These are phyloP conservation scores for Scyliorhinus canicula DNA, from an alignment of 2,797 vertebrate genomes.

Conservation along the genomic window DNA sequence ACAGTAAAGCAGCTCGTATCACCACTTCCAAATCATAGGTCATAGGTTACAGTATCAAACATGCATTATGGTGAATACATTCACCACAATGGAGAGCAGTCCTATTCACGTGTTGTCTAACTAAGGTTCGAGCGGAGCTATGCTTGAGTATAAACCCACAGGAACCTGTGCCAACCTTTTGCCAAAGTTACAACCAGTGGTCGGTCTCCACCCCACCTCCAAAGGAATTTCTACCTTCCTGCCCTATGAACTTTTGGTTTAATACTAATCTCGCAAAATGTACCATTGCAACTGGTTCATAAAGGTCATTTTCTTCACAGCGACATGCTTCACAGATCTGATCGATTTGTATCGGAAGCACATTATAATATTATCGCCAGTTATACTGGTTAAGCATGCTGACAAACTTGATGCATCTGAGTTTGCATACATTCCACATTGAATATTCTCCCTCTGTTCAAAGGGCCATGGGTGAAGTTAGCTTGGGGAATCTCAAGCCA, in stretches of 20 bases:
- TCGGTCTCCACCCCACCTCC: not conserved
- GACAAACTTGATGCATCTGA: not conserved
- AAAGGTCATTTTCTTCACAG: not conserved
- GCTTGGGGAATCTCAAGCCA: not conserved
- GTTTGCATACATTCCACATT: not conserved
- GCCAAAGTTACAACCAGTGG: not conserved
- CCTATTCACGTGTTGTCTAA: not conserved
- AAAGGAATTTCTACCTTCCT: not conserved
- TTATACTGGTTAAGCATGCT: not conserved
- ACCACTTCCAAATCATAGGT: too few species aligned
- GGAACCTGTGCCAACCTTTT: not conserved
- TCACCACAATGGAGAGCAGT: not conserved
- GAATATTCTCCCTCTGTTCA: not conserved
- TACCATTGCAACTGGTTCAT: not conserved
- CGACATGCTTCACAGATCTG: not conserved
- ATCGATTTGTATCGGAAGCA: not conserved
- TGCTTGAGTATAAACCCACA: not conserved
- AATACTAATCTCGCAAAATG: not conserved
- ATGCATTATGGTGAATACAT: too few species aligned
- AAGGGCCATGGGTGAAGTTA: not conserved
- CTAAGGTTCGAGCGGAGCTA: not conserved
- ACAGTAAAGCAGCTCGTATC: too few species aligned
- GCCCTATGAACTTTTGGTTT: not conserved
- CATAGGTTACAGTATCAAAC: too few species aligned
- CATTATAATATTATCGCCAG: not conserved